Evolutionary conservation across 2,888 invertebrate species (phyloP), one percentile per base, ranked within the genome.

Genomic region (Kuschelorhynchus macadamiae): DNA sequence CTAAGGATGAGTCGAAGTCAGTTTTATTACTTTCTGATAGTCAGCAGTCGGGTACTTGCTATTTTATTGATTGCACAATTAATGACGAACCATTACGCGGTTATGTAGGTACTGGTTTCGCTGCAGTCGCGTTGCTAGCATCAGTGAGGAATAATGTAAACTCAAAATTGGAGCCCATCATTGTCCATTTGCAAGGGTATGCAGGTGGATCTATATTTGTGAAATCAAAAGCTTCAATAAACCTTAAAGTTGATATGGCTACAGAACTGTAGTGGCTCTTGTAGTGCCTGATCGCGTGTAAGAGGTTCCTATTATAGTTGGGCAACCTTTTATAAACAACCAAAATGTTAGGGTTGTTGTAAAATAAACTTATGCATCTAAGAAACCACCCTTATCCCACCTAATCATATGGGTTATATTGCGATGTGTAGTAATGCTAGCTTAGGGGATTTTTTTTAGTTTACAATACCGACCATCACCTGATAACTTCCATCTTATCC

Each of bases 271-370:
- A 7, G 61, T 59, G 12, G 64, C 69, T 8, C 53, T 74, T 16
- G 56, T 72, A 0, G 71, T 74, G 8, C 67, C 71, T 14, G 70
- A 72, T 41, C 1, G 39, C 33, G 66, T 68, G 18, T 71, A 74
- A 46, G 12, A 61, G 12, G 68, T 71, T 12, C 63, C 71, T 1
- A 32, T 74, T 17, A 72, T 74, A 20, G 50, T 72, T 11, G 71
- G 74, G 11, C 72, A 71, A 55, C 62, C 66, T 30, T 71, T 70
- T 66, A n/a, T 71, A 9, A 69, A 71, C 61, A 42, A 67, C 30
- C 32, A 47, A 25, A 46, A 59, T 36, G 39, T 68, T 8, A 59
- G 53, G 0, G 33, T 62, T 59, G 76, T 80, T 9, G n/a, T 52
- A 67, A 67, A 44, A 17, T 67, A 1, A 57, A 36, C 9, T 32